Percentiles rank a stretch among this genome's conserved stretches.
Evolutionary conservation across 1,140 invertebrate species (phyloP).

Genomic region (Temnothorax curvispinosus): DNA sequence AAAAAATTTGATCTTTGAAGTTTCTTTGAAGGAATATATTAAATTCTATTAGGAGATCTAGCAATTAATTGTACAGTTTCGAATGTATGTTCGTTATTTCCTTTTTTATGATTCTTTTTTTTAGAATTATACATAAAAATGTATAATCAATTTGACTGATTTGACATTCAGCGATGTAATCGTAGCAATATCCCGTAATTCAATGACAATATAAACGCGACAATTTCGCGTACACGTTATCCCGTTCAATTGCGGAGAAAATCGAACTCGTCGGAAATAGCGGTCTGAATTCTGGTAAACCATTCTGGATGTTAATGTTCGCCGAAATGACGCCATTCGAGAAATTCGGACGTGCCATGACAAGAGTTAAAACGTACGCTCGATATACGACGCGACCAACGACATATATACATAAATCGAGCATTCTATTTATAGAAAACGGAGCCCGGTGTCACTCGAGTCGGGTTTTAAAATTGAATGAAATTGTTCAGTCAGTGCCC

Average conservation of each 20-base stretch:
- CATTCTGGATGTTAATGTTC: neutral
- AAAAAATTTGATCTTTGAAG: neutral
- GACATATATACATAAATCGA: constrained; percentile 7
- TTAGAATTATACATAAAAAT: neutral
- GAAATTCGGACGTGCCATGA: constrained; percentile 19
- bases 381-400: neutral
- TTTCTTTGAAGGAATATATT: neutral
- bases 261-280: constrained; percentile 33
- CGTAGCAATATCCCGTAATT: neutral
- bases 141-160: neutral
- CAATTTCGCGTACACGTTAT: constrained; percentile 14
- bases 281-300: constrained; percentile 9
- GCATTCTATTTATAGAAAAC: neutral
- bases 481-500: neutral
- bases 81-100: neutral
- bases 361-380: neutral
- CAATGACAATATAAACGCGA: neutral
- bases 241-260: constrained; percentile 9
- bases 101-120: neutral
- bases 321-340: constrained; percentile 14
- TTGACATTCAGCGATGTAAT: neutral
- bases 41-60: neutral
- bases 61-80: neutral
- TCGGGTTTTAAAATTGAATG: neutral
- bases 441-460: neutral